A percentile compares a stretch with the other conserved stretches of the same genome.
phyloP scores from a whole-genome alignment of 2,797 vertebrate genomes.

The Falco columbarius region DNA sequence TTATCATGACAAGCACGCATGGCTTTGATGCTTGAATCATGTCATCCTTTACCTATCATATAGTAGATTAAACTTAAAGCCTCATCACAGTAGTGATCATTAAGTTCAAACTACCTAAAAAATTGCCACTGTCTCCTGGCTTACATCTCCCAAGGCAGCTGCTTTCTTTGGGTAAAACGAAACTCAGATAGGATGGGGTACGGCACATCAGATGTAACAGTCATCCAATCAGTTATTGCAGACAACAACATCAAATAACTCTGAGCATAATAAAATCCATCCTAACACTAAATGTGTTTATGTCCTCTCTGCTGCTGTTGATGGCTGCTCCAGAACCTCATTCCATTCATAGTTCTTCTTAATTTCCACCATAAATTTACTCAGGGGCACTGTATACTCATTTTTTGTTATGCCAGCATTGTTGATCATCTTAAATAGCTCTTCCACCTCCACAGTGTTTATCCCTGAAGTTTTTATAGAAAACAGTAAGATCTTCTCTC shows the following conservation, averaged over 20 bases:
- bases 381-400: background rate
- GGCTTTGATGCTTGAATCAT: constrained; percentile 19
- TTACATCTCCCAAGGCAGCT: background rate
- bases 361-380: constrained; percentile 26
- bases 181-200: background rate
- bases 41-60: background rate
- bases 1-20: background rate
- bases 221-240: background rate
- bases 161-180: background rate
- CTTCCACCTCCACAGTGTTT: background rate
- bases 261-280: background rate
- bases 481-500: background rate
- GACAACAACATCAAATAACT: background rate
- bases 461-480: background rate
- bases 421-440: background rate
- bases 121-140: background rate
- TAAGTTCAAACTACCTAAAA: constrained; percentile 3
- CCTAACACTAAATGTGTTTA: background rate
- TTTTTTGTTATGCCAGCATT: background rate
- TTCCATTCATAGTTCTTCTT: background rate
- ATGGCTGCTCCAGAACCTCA: background rate
- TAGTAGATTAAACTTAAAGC: constrained; percentile 22
- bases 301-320: background rate
- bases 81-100: constrained; percentile 13
- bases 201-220: background rate